Base-by-base conservation (phyloP, 2,797 vertebrate species). In the Choloepus didactylus region DNA sequence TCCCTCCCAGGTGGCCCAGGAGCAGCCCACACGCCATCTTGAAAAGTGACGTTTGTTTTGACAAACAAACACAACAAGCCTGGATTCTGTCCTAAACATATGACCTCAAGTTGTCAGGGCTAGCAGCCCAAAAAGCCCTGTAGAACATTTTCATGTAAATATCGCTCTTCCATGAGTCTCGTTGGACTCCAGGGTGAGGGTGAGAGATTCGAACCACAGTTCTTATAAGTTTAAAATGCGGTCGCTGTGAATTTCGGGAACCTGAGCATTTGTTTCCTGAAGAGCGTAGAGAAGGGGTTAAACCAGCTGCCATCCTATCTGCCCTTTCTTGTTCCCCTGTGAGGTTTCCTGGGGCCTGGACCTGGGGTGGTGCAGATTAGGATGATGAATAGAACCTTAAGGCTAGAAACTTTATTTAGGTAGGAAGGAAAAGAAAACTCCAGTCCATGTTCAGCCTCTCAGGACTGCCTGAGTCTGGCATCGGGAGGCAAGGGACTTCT, bases 21-120 rank as follows among this genome's bases (percentile, higher is more conserved):
- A 16, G 7, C 23, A 82, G 41, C 21, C 41, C 41, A 19, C 1
- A 1, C 12, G 31, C 16, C 62, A 5, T 56, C n/a, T 79, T 89
- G 64, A 87, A 88, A 92, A 11, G 4, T 76, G 83, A 51, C 75
- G 4, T 93, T 95, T 75, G 38, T 95, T 93, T 83, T 83, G 66
- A 80, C 11, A 23, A 80, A 72, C n/a, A 87, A 72, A 82, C 64
- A 56, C 77, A 93, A 51, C 64, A 76, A 94, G 11, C 49, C 60
- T 59, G 29, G 59, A 35, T 92, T 75, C 69, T 89, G 38, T 67
- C 66, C 91, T 80, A 72, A 79, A 67, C 27, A 56, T 67, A 62
- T 69, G 54, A 59, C 64, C n/a, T 27, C 62, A 67, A 62, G 41
- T 70, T 60, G 44, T 80, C 44, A 31, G 59, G 19, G 27, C 54